These are phyloP conservation scores for Xyrichtys novacula DNA, from an alignment of 2,797 vertebrate species.

Conservation along the genomic window DNA sequence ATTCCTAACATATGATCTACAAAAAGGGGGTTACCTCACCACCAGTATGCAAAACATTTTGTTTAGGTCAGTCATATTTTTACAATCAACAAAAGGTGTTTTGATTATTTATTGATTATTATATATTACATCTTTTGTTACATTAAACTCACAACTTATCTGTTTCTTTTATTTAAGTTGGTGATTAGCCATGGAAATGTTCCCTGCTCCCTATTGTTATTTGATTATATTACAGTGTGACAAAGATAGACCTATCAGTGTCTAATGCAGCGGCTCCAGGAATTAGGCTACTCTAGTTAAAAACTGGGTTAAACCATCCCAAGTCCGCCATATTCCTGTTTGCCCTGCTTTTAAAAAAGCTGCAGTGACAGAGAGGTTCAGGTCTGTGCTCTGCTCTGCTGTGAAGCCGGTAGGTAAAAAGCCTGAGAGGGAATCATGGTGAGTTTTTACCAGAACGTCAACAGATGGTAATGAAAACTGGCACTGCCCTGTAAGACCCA, in stretches of 20 bases:
- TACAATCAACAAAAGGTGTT: too few relatives aligned
- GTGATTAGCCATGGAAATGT: neutral
- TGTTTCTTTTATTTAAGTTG: neutral
- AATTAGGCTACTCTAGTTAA: conserved; percentile 48
- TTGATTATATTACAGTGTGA: conserved; percentile 4
- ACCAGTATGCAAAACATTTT: too few relatives aligned
- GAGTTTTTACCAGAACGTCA: conserved; percentile 35
- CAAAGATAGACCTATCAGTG: conserved; percentile 33
- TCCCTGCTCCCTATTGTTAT: neutral
- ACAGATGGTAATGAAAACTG: conserved; percentile 30
- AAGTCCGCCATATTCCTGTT: conserved; percentile 6
- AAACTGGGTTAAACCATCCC: conserved; percentile 59
- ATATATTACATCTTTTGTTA: too few relatives aligned
- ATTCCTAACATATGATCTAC: neutral
- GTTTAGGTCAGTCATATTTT: neutral
- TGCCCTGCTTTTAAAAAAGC: conserved; percentile 42
- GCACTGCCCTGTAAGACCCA: conserved; percentile 30
- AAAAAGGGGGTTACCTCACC: neutral
- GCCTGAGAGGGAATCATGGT: conserved; percentile 1
- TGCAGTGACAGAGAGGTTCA: conserved; percentile 30
- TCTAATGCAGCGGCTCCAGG: conserved; percentile 29
- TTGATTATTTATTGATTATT: too few relatives aligned
- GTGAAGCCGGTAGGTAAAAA: conserved; percentile 24
- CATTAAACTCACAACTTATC: neutral
- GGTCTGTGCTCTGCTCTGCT: conserved; percentile 22